Evolutionary conservation across 2,113 vertebrate genomes (phyloP).

Genomic region (Paratilapia polleni): DNA sequence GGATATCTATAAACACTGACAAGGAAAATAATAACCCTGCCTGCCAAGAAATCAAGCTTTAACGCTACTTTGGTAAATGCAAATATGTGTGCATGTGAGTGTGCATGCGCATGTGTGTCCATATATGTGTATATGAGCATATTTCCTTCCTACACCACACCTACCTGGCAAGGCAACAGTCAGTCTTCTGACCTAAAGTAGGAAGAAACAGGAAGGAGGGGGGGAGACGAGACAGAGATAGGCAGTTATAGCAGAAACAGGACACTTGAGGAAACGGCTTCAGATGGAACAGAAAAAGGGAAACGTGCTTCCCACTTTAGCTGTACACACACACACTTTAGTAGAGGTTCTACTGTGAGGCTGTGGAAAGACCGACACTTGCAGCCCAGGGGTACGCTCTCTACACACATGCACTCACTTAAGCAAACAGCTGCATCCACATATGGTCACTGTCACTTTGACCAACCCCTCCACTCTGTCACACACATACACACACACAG

Average conservation of each 20-base stretch:
- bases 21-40: conserved; percentile 49
- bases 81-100: not conserved
- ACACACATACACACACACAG: not conserved
- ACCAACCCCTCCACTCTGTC: conserved; percentile 30
- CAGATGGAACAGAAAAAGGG: conserved; percentile 41
- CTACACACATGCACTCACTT: not conserved
- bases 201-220: conserved; percentile 65
- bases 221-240: conserved; percentile 36
- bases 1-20: conserved; percentile 59
- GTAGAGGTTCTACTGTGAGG: conserved; percentile 38
- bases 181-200: conserved; percentile 91
- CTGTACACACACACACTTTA: conserved; percentile 23
- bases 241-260: conserved; percentile 46
- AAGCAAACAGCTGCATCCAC: conserved; percentile 55
- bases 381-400: not conserved
- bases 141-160: conserved; percentile 73
- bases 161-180: conserved; percentile 95
- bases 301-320: conserved; percentile 27
- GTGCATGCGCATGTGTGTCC: not conserved
- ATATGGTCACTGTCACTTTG: conserved; percentile 54
- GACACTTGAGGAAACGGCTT: conserved; percentile 42
- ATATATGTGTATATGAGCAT: conserved; percentile 1
- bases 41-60: conserved; percentile 52
- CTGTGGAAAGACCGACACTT: conserved; percentile 30
- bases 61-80: conserved; percentile 32